These are phyloP conservation scores for Spermophilus dauricus DNA, from an alignment of 2,113 vertebrate genomes.

Conservation along the genomic window DNA sequence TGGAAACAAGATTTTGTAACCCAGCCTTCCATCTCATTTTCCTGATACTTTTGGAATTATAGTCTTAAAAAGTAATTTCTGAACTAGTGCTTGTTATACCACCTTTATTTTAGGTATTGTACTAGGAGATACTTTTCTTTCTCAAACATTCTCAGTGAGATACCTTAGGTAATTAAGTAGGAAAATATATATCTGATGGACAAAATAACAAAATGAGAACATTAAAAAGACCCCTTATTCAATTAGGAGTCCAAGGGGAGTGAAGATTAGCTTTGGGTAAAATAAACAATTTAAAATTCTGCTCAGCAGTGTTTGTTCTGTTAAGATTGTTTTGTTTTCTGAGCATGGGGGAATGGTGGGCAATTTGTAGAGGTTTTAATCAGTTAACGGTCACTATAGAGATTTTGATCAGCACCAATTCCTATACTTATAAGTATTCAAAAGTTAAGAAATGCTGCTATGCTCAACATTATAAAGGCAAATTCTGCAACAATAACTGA, in stretches of 20 bases:
- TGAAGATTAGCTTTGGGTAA: slow-evolving; percentile 80
- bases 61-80: slow-evolving; percentile 48
- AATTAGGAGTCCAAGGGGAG: slow-evolving; percentile 63
- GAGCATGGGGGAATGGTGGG: slow-evolving; percentile 78
- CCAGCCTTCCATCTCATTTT: background rate
- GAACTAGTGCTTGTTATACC: background rate
- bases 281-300: slow-evolving; percentile 83
- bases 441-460: slow-evolving; percentile 85
- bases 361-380: slow-evolving; percentile 81
- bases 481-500: slow-evolving; percentile 78
- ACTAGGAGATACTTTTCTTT: slow-evolving; percentile 27
- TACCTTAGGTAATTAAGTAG: slow-evolving; percentile 60
- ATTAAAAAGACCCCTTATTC: slow-evolving; percentile 82
- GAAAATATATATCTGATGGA: slow-evolving; percentile 61
- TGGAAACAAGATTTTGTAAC: slow-evolving; percentile 45
- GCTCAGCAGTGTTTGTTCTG: slow-evolving; percentile 73
- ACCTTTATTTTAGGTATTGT: slow-evolving; percentile 24
- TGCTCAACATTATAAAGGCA: slow-evolving; percentile 84
- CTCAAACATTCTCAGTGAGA: slow-evolving; percentile 45
- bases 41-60: slow-evolving; percentile 35
- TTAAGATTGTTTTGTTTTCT: slow-evolving; percentile 53
- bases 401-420: slow-evolving; percentile 86
- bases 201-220: slow-evolving; percentile 78
- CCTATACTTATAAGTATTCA: slow-evolving; percentile 84
- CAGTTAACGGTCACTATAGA: slow-evolving; percentile 86